Evolutionary conservation across 2,888 invertebrate species (phyloP), one percentile per base, ranked within the genome.

Genomic region (Stenichneumon culpator): DNA sequence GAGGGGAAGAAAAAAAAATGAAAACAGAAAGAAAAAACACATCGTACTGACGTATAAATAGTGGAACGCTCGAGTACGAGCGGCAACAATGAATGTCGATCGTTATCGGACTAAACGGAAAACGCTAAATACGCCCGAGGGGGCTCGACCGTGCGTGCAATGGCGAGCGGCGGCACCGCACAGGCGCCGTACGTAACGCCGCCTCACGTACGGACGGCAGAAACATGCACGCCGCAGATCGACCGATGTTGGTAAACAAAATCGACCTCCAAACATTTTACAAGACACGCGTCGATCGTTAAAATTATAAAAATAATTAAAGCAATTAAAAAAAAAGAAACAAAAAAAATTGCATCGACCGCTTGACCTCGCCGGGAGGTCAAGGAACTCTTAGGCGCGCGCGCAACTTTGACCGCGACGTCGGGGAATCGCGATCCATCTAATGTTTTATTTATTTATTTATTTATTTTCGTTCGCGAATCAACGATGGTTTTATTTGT

Each of bases 21-120:
- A 47, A 16, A 39, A 5, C 39, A 39, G 14, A 11, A n/a, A 25
- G 4, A 44, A 25, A 68, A 50, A 28, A 47, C 28, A 28, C 28
- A 28, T 3, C 60, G n/a, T n/a, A 68, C n/a, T 16, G 44, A 47
- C 47, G 14, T 77, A 52, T 67, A 67, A 77, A 75, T 75, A 77
- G 67, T 16, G 19, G 19, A 39, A 63, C 70, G 32, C 25, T 25
- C 39, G 70, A 47, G 19, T 36, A 57, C 54, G 57, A 57, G 63
- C 22, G 78, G 60, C 73, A 69, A 79, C 73, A 79, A 74, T 74
- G 69, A 74, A 79, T 52, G 79, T 79, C 73, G 80, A 83, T 83
- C 79, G 60, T 83, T 83, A 79, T 79, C 83, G 63, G 67, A 36
- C 63, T 74, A 74, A 79, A 83, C 69, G 74, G 60, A 69, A 79